A percentile compares a stretch with the other conserved stretches of the same genome.
Evolutionary conservation across 2,797 vertebrate species (phyloP).

Genomic region (Rhynchotus rufescens): DNA sequence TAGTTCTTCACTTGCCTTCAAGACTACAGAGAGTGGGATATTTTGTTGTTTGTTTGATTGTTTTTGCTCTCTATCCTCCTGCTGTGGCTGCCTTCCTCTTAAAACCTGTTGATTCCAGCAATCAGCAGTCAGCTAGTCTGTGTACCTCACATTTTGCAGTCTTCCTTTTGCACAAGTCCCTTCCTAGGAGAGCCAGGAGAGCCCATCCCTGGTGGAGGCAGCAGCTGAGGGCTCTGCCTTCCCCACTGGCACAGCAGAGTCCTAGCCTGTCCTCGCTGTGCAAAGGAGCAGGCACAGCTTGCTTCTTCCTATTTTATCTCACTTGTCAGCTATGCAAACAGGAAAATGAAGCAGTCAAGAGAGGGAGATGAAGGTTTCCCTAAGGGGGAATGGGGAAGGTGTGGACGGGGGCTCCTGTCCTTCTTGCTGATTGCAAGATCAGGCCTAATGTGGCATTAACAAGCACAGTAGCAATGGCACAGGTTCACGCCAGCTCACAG

Average conservation of each 20-base stretch:
- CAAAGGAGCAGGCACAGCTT: accelerated
- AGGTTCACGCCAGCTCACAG: not conserved
- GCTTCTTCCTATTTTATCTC: not conserved
- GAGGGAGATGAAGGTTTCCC: accelerated
- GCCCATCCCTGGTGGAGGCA: accelerated
- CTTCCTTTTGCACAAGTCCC: accelerated
- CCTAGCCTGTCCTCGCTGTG: not conserved
- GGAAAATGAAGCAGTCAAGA: not conserved
- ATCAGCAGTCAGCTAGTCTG: not conserved
- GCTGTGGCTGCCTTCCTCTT: too few species aligned
- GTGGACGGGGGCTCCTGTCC: not conserved
- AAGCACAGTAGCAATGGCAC: accelerated
- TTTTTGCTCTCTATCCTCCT: too few species aligned
- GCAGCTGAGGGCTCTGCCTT: not conserved
- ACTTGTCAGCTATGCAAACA: not conserved
- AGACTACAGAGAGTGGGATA: too few species aligned
- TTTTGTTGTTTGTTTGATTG: too few species aligned
- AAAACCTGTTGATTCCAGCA: not conserved
- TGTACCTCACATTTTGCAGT: not conserved
- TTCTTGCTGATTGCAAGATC: not conserved
- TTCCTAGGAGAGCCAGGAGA: accelerated
- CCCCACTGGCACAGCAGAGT: not conserved
- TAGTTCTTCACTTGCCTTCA: too few species aligned
- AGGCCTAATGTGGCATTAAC: not conserved
- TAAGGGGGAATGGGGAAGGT: not conserved